Evolutionary conservation across 2,113 vertebrate species (phyloP).

Genomic region (Cephalopholis sonnerati): DNA sequence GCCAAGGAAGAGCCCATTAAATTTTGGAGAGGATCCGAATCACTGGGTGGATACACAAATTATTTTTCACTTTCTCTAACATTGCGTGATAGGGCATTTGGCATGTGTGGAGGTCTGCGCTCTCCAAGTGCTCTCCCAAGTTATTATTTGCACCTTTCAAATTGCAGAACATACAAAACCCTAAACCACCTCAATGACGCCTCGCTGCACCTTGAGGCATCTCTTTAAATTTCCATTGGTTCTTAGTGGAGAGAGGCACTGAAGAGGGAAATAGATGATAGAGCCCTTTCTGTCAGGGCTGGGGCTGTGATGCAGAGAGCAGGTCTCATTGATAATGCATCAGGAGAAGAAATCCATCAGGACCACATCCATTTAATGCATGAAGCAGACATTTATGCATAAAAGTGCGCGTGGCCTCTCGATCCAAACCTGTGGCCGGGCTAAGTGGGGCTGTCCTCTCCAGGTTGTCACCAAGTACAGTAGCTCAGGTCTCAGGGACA

Average conservation of each 20-base stretch:
- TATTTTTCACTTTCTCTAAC: no score
- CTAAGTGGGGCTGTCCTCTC: constrained; percentile 52
- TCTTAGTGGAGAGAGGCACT: constrained; percentile 50
- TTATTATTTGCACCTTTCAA: not conserved
- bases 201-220: constrained; percentile 46
- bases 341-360: constrained; percentile 76
- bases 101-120: no score
- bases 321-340: constrained; percentile 83
- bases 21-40: no score
- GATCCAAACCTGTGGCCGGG: constrained; percentile 40
- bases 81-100: no score
- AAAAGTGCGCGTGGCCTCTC: constrained; percentile 48
- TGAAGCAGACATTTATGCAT: constrained; percentile 69
- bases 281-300: constrained; percentile 51
- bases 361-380: constrained; percentile 78
- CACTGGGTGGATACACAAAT: no score
- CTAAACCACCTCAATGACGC: constrained; percentile 8
- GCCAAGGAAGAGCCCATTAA: no score
- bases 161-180: constrained; percentile 2
- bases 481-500: constrained; percentile 35
- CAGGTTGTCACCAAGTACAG: constrained; percentile 26
- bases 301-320: constrained; percentile 61
- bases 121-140: no score
- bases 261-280: constrained; percentile 60
- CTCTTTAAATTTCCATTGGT: constrained; percentile 58